Percentiles rank a stretch among this genome's conserved stretches.
phyloP scores from a whole-genome alignment of 2,113 vertebrate genomes.

The Aramus guarauna region DNA sequence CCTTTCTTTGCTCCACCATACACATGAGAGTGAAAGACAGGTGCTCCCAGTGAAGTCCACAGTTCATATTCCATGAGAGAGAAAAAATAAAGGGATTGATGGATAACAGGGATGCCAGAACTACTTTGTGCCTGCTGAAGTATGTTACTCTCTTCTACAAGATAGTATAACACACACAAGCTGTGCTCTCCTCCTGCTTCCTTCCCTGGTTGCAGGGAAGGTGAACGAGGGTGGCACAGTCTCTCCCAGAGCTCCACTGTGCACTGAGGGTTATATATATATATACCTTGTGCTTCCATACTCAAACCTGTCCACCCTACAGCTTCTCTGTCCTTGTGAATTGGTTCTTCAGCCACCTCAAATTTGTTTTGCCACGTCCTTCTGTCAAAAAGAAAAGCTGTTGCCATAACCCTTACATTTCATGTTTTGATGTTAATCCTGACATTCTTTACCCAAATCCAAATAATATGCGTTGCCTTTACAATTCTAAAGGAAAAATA shows the following conservation, averaged over 20 bases:
- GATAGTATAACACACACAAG: neutral
- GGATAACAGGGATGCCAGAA: too few species aligned
- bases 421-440: neutral
- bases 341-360: neutral
- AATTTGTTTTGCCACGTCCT: neutral
- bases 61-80: neutral
- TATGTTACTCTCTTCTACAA: accelerated
- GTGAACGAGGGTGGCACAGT: neutral
- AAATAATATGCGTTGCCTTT: neutral
- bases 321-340: neutral
- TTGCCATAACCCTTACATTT: neutral
- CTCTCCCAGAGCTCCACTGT: neutral
- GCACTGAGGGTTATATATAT: neutral
- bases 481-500: constrained; percentile 2
- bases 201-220: neutral
- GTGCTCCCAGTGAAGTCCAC: neutral
- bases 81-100: neutral
- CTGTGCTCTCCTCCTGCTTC: neutral
- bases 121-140: neutral
- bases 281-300: neutral
- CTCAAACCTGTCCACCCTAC: neutral
- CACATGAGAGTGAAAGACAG: neutral
- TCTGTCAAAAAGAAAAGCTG: neutral
- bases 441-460: neutral
- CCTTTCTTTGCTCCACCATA: neutral